Evolutionary conservation across 2,888 invertebrate species (phyloP), one percentile per base, ranked within the genome.

Genomic region (Aspidiotus destructor): DNA sequence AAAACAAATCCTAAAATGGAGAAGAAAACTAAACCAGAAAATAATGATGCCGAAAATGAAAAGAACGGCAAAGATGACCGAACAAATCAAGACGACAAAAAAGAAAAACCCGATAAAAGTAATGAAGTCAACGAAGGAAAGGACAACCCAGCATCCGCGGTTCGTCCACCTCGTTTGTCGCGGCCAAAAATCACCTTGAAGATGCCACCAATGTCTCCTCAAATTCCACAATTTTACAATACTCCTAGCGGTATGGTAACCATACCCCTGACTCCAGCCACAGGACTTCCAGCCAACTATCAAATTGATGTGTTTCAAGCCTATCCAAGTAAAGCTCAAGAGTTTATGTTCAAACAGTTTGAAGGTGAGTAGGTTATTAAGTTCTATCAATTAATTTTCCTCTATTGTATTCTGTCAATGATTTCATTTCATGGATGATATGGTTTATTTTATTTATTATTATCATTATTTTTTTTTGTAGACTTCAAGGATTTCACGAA

Each of bases 331-430:
- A 88, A 85, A 72, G 86, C 87, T 0, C 87, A 87, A 0, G 86
- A 86, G 72, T 90, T 88, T 74, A 85, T 89, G 81, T 87, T 88
- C 75, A 85, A 87, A 73, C 88, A 88, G 75, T 87, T 90, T 73
- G 85, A 85, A 73, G 89, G 76, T 73, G 70, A 72, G 71, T 69
- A 9, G 28, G 5, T 28, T 28, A 5, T 5, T 28, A 28, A 28
- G 28, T 5, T 28, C 28, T 3, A 28, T 28, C 5, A 28, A 1
- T 3, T 28, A 28, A 28, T 3, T 28, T 28, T 28, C 28, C 28
- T 1, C n/a, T n/a, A n/a, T n/a, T n/a, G n/a, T n/a, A 28, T 28
- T 28, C 28, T 28, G 28, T 28, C 28, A 28, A 28, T 28, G 5
- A 28, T 28, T 28, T 28, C 5, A 28, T 1, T 28, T 5, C 28